Base-by-base conservation (phyloP, 2,113 vertebrate genomes). In the Anolis carolinensis region DNA sequence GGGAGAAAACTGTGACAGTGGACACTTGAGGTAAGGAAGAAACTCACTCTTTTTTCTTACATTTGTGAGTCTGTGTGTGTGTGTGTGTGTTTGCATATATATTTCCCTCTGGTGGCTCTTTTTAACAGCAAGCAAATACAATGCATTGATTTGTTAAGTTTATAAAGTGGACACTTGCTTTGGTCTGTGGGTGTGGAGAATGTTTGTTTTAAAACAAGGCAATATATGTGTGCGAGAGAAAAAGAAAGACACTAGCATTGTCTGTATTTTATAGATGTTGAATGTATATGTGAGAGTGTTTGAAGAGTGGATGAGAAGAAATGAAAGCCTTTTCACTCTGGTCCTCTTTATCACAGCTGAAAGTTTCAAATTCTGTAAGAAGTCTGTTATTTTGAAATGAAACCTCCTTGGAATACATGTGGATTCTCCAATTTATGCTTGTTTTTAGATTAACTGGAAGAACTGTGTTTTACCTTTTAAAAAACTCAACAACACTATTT, bases 1-100 rank as follows among this genome's bases (percentile, higher is more conserved):
- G 34, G 16, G 59, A 89, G 36, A 1, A 93, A 87, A 92, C 50
- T 50, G 21, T 80, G 34, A 85, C 65, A 48, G 32, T 86, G 92
- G 68, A 92, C 90, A 79, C 90, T 10, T 86, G 95, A 96, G 96
- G 96, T 97, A 96, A 97, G 96, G 89, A 32, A 65, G 70, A 86
- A 73, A 27, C 55, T 36, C 44, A 13, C 20, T 85, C 89, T 89
- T 93, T 90, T 89, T 89, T 92, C 89, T 85, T 92, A n/a, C 86
- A 87, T 90, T 27, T 67, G 23, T 27, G 13, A 6, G 2, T n/a
- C 27, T 76, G 10, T n/a, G 21, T 71, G n/a, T 36, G 52, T 32
- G 75, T 86, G 82, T 86, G 25, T n/a, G 50, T 21, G 20, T 73
- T 11, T 34, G 55, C 52, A 36, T 84, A 9, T 36, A 27, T 5